Evolutionary conservation across 2,888 invertebrate genomes (phyloP).

Genomic region (Marronus borbonicus): DNA sequence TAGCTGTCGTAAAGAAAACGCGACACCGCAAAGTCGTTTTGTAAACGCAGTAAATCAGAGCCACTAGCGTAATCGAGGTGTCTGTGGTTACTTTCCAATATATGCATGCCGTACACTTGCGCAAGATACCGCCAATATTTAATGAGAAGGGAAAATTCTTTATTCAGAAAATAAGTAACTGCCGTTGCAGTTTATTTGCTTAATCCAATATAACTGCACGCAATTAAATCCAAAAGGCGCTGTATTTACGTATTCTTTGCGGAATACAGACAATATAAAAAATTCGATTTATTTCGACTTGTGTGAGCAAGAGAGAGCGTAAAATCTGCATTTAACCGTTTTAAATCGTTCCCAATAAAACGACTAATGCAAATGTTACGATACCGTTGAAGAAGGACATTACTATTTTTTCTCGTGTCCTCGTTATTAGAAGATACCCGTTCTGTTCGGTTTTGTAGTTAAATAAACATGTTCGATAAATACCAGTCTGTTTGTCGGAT

Average conservation of each 20-base stretch:
- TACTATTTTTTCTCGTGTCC: not conserved
- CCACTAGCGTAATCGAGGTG: not conserved
- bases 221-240: conserved; percentile 47
- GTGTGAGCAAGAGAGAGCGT: not conserved
- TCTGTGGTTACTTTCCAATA: not conserved
- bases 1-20: too few species aligned
- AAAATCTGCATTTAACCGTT: conserved; percentile 18
- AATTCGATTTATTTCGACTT: conserved; percentile 15
- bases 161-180: conserved; percentile 31
- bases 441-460: not conserved
- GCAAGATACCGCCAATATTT: conserved; percentile 30
- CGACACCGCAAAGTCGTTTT: too few species aligned
- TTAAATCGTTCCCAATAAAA: conserved; percentile 1
- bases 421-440: not conserved
- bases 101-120: not conserved
- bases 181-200: conserved; percentile 44
- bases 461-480: not conserved
- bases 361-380: conserved; percentile 4
- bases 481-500: not conserved
- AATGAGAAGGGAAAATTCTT: conserved; percentile 23
- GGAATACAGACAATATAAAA: not conserved
- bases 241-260: conserved; percentile 19
- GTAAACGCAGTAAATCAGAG: too few species aligned
- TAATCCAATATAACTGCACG: conserved; percentile 49
- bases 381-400: not conserved